Base-by-base conservation (phyloP, 2,113 vertebrate species). In the Anarhynchus alexandrinus region DNA sequence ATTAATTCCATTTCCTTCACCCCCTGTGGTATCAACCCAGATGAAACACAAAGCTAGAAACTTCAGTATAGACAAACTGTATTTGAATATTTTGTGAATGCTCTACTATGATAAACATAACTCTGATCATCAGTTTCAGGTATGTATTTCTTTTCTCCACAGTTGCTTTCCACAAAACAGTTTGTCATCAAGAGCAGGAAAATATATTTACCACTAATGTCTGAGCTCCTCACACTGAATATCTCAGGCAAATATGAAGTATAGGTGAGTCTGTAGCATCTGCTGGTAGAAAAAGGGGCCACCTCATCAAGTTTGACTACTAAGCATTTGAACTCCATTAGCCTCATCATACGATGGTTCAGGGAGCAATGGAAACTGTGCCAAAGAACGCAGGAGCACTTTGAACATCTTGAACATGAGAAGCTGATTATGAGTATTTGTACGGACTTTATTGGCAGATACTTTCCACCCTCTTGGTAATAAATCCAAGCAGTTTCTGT, bases 401-500 rank as follows among this genome's bases (percentile, higher is more conserved):
- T 71, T 34, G 27, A 91, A 84, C 61, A 64, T 84, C 43, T 58
- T 86, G 42, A 94, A 72, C 30, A 61, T 62, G 71, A 95, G 62
- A 83, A 82, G 49, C 14, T 91, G 77, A 79, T 85, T 79, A 89
- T 25, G 25, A 72, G 25, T 27, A 90, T 89, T 88, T 91, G 25
- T 57, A 80, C 22, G 71, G 66, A 69, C 6, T 70, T 86, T 89
- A 82, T 30, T 87, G 62, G 74, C 62, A 89, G 70, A 82, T 52
- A 66, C 36, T 77, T 91, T 86, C 86, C 36, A 80, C 51, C 10
- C n/a, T 86, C 65, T 77, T 4, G 2, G 47, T 80, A 82, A 93
- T 82, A 96, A 94, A 95, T 95, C 71, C 82, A 95, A 87, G 70
- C 38, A 80, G 81, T 91, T 93, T 95, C 89, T 96, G 84, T 94